Evolutionary conservation across 37 sponge, comb jelly and placozoan genomes (phyloP).

Genomic region (Petrosia ficiformis): DNA sequence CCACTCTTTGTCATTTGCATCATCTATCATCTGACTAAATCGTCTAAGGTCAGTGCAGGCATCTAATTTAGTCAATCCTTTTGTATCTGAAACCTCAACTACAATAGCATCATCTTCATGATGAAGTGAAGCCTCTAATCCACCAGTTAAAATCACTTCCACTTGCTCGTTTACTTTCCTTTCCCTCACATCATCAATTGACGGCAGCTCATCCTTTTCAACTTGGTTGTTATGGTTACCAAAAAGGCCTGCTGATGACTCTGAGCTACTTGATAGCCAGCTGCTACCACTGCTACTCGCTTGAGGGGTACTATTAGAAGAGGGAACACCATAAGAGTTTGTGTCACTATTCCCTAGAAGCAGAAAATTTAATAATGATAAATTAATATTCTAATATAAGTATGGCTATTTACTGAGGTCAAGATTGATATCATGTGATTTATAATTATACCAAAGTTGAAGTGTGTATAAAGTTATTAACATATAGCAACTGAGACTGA

Average conservation of each 20-base stretch:
- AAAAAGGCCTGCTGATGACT: not conserved
- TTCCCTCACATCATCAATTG: constrained; percentile 4
- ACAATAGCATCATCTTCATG: too few species aligned
- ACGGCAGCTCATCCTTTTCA: not conserved
- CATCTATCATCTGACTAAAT: not conserved
- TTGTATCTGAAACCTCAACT: not conserved
- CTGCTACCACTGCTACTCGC: not conserved
- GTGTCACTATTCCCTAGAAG: too few species aligned
- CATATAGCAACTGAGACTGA: too few species aligned
- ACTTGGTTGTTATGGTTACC: not conserved
- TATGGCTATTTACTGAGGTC: too few species aligned
- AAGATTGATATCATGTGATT: too few species aligned
- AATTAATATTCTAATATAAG: too few species aligned
- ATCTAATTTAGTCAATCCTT: not conserved
- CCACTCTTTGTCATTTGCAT: not conserved
- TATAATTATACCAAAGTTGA: too few species aligned
- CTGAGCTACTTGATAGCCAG: not conserved
- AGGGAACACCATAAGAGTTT: not conserved
- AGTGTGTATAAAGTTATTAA: too few species aligned
- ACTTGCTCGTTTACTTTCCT: not conserved
- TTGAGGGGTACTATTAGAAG: not conserved
- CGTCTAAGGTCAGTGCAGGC: not conserved
- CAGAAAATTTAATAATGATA: too few species aligned
- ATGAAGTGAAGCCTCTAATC: not conserved
- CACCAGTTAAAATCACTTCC: constrained; percentile 6